These are phyloP conservation scores for Nibea coibor DNA, from an alignment of 2,113 vertebrate genomes.

Conservation along the genomic window DNA sequence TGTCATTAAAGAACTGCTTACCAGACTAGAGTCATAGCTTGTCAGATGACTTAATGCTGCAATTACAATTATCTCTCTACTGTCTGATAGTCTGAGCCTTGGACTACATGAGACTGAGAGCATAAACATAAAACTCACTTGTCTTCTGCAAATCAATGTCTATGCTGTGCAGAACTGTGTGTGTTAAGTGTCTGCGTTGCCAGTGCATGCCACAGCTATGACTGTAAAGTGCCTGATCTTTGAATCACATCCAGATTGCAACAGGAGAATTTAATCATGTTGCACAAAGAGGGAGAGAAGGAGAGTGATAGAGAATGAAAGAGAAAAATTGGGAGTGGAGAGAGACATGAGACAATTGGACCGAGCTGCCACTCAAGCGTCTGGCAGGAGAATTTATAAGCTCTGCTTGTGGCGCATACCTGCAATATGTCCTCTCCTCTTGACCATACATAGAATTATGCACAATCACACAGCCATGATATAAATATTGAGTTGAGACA, in stretches of 20 bases:
- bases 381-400: constrained; percentile 66
- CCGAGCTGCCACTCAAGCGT: constrained; percentile 67
- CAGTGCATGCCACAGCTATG: constrained; percentile 73
- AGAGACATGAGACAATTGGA: constrained; percentile 52
- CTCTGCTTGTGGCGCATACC: constrained; percentile 72
- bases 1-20: constrained; percentile 28
- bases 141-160: constrained; percentile 17
- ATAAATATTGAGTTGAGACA: constrained; percentile 76
- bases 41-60: constrained; percentile 48
- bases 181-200: constrained; percentile 33
- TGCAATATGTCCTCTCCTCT: constrained; percentile 60
- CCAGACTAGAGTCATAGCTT: constrained; percentile 37
- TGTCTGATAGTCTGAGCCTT: constrained; percentile 32
- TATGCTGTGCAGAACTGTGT: constrained; percentile 14
- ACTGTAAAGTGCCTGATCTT: constrained; percentile 57
- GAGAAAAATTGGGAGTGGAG: constrained; percentile 4
- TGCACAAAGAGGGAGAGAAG: constrained; percentile 21
- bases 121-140: constrained; percentile 38
- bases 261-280: constrained; percentile 72
- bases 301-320: neutral
- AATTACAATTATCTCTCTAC: constrained; percentile 55
- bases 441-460: constrained; percentile 84
- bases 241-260: constrained; percentile 72
- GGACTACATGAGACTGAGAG: constrained; percentile 17
- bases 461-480: constrained; percentile 62